Evolutionary conservation across 2,888 invertebrate species (phyloP), one percentile per base, ranked within the genome.

Genomic region (Melanchra persicariae): DNA sequence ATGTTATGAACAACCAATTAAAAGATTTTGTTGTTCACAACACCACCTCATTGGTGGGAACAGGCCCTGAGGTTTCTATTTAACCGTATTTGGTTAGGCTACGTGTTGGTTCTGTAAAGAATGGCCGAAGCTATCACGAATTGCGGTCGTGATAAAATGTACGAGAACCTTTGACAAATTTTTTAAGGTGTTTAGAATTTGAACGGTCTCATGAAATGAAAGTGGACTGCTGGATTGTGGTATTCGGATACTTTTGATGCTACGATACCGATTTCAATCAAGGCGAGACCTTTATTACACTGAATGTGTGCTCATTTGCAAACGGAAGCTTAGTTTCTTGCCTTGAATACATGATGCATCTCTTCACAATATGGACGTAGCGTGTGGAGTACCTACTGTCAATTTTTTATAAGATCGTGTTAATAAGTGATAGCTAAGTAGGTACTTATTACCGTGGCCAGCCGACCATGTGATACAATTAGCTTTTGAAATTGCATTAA

Each of bases 401-500:
- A 30, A 63, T 45, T 65, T 70, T 68, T 57, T 62, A 26, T 15
- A 10, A 61, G 51, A 76, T 60, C 30, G 17, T 62, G 54, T 54
- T 45, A 45, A 30, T 26, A 75, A n/a, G n/a, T 55, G 24, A 45
- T 63, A 40, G 40, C 40, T 51, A n/a, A n/a, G 63, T 60, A 70
- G 51, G 34, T 55, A n/a, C 49, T 40, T 34, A 77, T 81, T 59
- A 81, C 7, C 9, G 34, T 12, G 15, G 1, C 30, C 62, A 62
- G 24, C 43, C 24, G 51, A 70, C 40, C 77, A 10, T 55, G 58
- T 34, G 51, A 24, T 34, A 34, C 24, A 3, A 62, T 62, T 65
- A 55, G 22, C 26, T 54, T 63, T 59, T 54, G 52, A 58, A 65
- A 64, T 52, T 49, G 22, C 30, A 12, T 19, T 59, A 58, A 58